Evolutionary conservation across 1,140 invertebrate species (phyloP), one percentile per base, ranked within the genome.

Genomic region (Caerostris extrusa): DNA sequence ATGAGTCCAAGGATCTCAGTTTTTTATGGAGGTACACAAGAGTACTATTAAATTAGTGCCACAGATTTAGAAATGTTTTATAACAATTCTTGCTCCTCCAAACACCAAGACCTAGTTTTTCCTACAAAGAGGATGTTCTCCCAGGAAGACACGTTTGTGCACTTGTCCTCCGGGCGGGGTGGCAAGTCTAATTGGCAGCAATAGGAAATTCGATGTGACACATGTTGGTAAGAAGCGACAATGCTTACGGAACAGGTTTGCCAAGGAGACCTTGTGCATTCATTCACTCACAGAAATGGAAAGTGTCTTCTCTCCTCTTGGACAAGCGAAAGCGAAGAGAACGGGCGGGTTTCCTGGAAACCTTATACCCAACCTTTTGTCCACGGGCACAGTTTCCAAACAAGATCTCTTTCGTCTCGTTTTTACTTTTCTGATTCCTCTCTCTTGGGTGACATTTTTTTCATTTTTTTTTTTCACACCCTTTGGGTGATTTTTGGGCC

Each of bases 391-490:
- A 77, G 50, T 77, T 77, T 77, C 71, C 71, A 77, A 77, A 77
- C 71, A 77, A 34, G 53, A 50, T 34, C 53, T 50, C 53, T 77
- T 77, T 34, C 71, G 53, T 34, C 71, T 34, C 71, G 71, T 77
- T 77, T 77, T 50, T 77, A 77, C 71, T 77, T 77, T 12, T 77
- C 71, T 77, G 71, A 77, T 77, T 77, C 71, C 71, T 77, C 71
- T 64, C 17, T 64, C 17, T 64, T 17, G 12, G 61, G 5, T 17
- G 61, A 34, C 34, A 34, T 34, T 34, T 34, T 34, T 34, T 64
- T 64, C 53, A 5, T 34, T 50, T 34, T 50, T 77, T 77, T 77
- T 77, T 77, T 77, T 77, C 71, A 77, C 71, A 77, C 71, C 71
- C 71, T 77, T 77, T 50, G n/a, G 17, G 17, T 34, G 67, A 71